phyloP scores from a whole-genome alignment of 1,140 invertebrate genomes.

The Bombus ignitus region DNA sequence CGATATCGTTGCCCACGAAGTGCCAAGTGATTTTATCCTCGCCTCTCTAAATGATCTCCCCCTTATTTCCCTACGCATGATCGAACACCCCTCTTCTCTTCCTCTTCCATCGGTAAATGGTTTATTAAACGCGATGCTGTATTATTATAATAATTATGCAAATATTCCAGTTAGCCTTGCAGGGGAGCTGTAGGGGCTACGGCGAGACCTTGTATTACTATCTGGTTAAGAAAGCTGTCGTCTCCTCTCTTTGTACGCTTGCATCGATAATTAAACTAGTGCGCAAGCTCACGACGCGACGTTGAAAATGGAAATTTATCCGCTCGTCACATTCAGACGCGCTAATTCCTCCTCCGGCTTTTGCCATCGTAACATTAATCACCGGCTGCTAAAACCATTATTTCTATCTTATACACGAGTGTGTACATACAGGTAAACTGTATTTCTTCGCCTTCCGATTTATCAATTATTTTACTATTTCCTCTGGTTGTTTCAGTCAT shows the following conservation, averaged over 20 bases:
- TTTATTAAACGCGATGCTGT: conserved; percentile 9
- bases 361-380: conserved; percentile 23
- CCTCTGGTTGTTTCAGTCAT: neutral
- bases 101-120: neutral
- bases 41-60: neutral
- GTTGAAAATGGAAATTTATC: conserved; percentile 42
- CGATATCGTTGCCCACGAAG: neutral
- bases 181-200: neutral
- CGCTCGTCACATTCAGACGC: conserved; percentile 13
- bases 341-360: neutral
- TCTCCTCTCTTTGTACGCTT: neutral
- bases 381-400: neutral
- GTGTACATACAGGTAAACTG: neutral
- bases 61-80: neutral
- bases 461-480: conserved; percentile 43
- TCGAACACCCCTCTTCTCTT: neutral
- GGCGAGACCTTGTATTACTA: neutral
- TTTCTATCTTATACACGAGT: neutral
- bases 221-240: conserved; percentile 20
- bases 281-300: neutral
- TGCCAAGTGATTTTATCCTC: conserved; percentile 21
- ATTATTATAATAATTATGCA: conserved; percentile 50
- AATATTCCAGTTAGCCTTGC: conserved; percentile 36
- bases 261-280: conserved; percentile 41
- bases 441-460: neutral